Evolutionary conservation across 2,797 vertebrate genomes (phyloP), one percentile per base, ranked within the genome.

Genomic region (Onychomys torridus): DNA sequence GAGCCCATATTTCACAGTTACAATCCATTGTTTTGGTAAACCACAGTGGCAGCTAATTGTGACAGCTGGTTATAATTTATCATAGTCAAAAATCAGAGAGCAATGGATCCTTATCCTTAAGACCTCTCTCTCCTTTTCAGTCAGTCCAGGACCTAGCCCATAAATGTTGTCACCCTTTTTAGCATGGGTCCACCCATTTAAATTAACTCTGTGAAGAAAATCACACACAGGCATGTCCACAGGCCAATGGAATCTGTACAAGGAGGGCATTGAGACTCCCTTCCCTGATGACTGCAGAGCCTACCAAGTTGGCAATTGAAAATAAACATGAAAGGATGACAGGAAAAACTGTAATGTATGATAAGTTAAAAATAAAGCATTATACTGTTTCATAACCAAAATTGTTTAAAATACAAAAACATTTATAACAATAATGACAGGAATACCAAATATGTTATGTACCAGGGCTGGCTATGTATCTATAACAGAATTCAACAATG

Each of bases 391-490:
- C 34, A 84, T 43, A 75, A 21, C 4, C 16, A 78, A 87, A 91
- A 59, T 67, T 91, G 40, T 57, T 79, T 78, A 93, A 59, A 81
- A 87, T 92, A n/a, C n/a, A n/a, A n/a, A n/a, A 78, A 49, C 23
- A 67, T 34, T 43, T 86, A 52, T 57, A 79, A 37, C 29, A 77
- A 69, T 71, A 85, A 77, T 61, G 21, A 61, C 37, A 71, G 19
- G 43, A 4, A 83, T 4, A 94, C 57, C 78, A 57, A 57, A 57
- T 57, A 13, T 81, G 52, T 81, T 57, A 81, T 25, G 3, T 57
- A 37, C 34, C 34, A 65, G 5, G 3, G 3, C 76, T 27, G 71
- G 25, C 32, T 92, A 69, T 29, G 71, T 21, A 34, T 43, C 1
- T 27, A 46, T 10, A 82, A 3, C 40, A 81, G 43, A 23, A 25